Evolutionary conservation across 37 sponge, comb jelly and placozoan genomes (phyloP), one percentile per base, ranked within the genome.

Genomic region (Cladorhizidae sp.): DNA sequence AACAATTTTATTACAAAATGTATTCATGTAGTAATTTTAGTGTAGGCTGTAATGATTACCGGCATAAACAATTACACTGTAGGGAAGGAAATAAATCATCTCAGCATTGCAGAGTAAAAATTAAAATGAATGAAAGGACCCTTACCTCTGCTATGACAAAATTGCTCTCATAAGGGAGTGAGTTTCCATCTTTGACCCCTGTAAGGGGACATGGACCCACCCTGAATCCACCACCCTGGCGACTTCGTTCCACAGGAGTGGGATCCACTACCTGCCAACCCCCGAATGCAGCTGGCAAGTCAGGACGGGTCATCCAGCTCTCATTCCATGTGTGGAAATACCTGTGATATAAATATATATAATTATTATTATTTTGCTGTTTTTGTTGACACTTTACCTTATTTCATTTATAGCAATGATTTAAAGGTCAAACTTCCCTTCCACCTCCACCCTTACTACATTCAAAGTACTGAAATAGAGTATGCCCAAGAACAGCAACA

Each of bases 221-320:
- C 22, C 84, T 64, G 70, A 71, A 79, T 5, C 83, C 75, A 35
- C 74, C 83, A 39, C 75, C 79, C 67, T 74, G 84, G 9, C 69
- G 79, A 33, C 76, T 79, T 70, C 74, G 72, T 64, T 91, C 91
- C 57, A 86, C 84, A 49, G 91, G 91, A 37, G 91, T 91, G 67
- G 91, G 80, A 73, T 91, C 91, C 42, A 91, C 71, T 1, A 70
- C 91, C 71, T 91, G 91, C 91, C 91, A 91, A n/a, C 91, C 91
- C 32, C 52, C 87, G 38, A 72, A 83, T 42, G 76, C 85, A 20
- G 49, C 35, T n/a, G 72, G 82, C 7, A 91, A 83, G 64, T 91
- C 91, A 26, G 77, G 62, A 6, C 91, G 80, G 25, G 57, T 40
- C 64, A 91, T 80, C 83, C 84, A 85, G 0, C 68, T 50, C 68